phyloP scores from a whole-genome alignment of 2,113 vertebrate genomes.

The Falcunculus frontatus region DNA sequence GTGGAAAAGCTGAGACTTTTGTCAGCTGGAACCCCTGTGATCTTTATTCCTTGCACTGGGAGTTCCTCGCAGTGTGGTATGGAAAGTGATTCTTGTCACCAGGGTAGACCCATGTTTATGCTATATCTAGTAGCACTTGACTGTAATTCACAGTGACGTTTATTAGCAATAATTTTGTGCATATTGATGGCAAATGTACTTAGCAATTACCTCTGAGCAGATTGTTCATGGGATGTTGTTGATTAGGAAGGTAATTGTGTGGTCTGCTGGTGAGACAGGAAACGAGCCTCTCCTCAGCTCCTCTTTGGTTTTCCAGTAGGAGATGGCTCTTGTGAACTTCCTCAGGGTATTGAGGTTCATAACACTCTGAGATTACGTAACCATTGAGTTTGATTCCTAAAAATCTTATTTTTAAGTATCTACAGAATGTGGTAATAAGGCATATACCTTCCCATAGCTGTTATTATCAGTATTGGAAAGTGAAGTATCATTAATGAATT shows the following conservation, averaged over 20 bases:
- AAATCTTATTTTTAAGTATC: neutral
- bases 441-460: neutral
- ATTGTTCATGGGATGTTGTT: neutral
- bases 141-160: slow-evolving; percentile 8
- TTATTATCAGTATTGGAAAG: neutral
- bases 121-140: neutral
- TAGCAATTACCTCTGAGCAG: neutral
- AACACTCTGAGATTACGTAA: neutral
- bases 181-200: neutral
- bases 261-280: slow-evolving; percentile 33
- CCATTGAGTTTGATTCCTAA: neutral
- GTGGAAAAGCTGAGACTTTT: neutral
- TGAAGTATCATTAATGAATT: neutral
- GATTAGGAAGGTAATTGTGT: slow-evolving; percentile 35
- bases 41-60: neutral
- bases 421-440: fast-evolving
- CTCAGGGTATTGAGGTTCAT: neutral
- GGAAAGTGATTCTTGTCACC: neutral
- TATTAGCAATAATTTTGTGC: neutral
- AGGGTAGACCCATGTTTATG: neutral
- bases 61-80: fast-evolving
- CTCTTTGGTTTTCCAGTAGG: neutral
- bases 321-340: neutral
- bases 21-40: neutral
- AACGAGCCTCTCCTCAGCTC: neutral